Conservation (phyloP, 2,113 vertebrate genomes). For the Irena cyanogastra region DNA sequence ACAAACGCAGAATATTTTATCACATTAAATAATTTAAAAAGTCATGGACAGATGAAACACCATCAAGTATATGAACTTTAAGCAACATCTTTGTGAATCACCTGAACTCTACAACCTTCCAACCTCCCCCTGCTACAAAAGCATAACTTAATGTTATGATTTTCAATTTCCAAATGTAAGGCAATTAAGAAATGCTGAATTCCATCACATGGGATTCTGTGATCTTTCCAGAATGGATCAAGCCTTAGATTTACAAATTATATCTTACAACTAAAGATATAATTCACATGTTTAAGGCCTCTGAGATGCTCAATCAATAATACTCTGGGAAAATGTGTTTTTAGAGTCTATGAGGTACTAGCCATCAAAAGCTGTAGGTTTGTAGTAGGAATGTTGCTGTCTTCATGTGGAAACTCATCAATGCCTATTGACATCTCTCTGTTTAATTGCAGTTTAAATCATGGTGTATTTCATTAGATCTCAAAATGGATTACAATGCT, state of each 20-base stretch:
- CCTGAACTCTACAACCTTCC: background rate
- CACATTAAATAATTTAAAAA: background rate
- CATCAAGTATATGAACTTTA: background rate
- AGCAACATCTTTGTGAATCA: background rate
- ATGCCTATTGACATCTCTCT: conserved; percentile 36
- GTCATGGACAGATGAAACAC: background rate
- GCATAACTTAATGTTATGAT: background rate
- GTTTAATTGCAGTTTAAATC: conserved; percentile 65
- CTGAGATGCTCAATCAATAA: conserved; percentile 27
- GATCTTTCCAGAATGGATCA: background rate
- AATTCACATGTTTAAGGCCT: background rate
- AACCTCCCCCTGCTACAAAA: background rate
- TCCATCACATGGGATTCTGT: background rate
- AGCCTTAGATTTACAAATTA: background rate
- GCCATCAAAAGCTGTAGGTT: background rate
- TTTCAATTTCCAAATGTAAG: background rate
- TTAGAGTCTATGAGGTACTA: background rate
- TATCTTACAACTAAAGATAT: background rate
- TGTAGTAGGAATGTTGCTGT: background rate
- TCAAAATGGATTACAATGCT: conserved; percentile 62
- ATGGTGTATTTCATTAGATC: conserved; percentile 54
- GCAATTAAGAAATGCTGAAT: background rate
- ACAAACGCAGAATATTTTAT: background rate
- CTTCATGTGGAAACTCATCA: conserved; percentile 34
- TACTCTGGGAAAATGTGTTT: background rate